Conservation (phyloP, 2,113 vertebrate genomes). For the Phaethornis superciliosus region DNA sequence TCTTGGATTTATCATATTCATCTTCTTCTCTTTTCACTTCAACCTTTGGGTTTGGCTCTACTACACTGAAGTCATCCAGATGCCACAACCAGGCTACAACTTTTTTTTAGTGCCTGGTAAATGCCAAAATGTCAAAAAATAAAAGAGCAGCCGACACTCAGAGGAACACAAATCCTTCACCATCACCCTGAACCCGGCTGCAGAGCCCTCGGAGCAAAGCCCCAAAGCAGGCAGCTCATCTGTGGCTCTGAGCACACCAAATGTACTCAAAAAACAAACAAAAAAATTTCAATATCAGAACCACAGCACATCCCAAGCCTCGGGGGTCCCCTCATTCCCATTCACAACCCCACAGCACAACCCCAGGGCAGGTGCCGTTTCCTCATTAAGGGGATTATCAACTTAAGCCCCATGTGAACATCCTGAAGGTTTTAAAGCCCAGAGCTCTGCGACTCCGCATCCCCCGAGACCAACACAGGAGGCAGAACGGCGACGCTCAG, state of each 20-base stretch:
- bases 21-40: not conserved
- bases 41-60: fast-evolving
- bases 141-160: too few relatives aligned
- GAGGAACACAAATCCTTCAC: not conserved
- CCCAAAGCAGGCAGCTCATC: too few relatives aligned
- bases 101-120: fast-evolving
- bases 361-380: not conserved
- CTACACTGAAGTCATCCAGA: fast-evolving
- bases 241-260: not conserved
- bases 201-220: not conserved
- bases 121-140: too few relatives aligned
- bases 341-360: too few relatives aligned
- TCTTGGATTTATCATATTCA: not conserved
- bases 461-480: not conserved
- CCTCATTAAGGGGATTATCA: not conserved
- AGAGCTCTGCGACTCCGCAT: fast-evolving
- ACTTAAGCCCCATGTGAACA: not conserved
- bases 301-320: too few relatives aligned
- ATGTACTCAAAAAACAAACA: too few relatives aligned
- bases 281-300: too few relatives aligned
- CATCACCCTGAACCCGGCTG: not conserved
- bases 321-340: too few relatives aligned
- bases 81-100: not conserved
- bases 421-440: not conserved
- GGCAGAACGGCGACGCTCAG: too few relatives aligned